Evolutionary conservation across 1,140 invertebrate species (phyloP).

Genomic region (Drosophila burlai): DNA sequence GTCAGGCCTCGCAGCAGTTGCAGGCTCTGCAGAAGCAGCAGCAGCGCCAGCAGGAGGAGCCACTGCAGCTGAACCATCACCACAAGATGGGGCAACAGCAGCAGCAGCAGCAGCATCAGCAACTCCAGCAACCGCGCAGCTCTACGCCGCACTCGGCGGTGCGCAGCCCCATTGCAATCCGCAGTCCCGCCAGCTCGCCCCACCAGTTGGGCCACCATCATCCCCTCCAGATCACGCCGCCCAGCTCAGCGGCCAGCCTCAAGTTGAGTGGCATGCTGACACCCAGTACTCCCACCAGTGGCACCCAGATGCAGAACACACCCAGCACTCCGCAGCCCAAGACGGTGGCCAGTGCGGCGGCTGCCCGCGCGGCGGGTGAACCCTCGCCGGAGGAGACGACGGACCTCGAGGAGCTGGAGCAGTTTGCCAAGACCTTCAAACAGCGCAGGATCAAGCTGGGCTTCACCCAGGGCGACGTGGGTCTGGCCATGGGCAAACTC

Average conservation of each 20-base stretch:
- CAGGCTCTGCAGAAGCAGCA: constrained; percentile 93
- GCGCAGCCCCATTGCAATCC: constrained; percentile 80
- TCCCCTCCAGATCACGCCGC: constrained; percentile 84
- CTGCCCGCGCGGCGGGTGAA: constrained; percentile 88
- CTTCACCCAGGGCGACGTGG: constrained; percentile 99
- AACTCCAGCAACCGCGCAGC: constrained; percentile 85
- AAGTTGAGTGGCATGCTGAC: constrained; percentile 86
- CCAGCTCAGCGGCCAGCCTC: constrained; percentile 73
- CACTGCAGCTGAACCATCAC: constrained; percentile 62
- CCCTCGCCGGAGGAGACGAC: constrained; percentile 95
- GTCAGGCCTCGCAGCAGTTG: constrained; percentile 93
- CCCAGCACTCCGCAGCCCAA: constrained; percentile 85
- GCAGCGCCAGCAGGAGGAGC: constrained; percentile 85
- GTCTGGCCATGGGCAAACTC: constrained; percentile 98
- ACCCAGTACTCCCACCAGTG: constrained; percentile 87
- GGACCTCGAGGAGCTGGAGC: constrained; percentile 97
- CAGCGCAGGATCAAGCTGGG: constrained; percentile 97
- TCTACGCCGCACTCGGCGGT: constrained; percentile 85
- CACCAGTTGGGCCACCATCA: constrained; percentile 48
- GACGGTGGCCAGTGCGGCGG: constrained; percentile 81
- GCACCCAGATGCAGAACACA: constrained; percentile 63
- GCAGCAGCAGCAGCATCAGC: constrained; percentile 84
- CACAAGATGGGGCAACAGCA: constrained; percentile 55
- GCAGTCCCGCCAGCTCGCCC: constrained; percentile 82
- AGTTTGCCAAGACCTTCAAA: constrained; percentile 98